phyloP scores from a whole-genome alignment of 2,113 vertebrate genomes.

The Xiphorhynchus elegans region DNA sequence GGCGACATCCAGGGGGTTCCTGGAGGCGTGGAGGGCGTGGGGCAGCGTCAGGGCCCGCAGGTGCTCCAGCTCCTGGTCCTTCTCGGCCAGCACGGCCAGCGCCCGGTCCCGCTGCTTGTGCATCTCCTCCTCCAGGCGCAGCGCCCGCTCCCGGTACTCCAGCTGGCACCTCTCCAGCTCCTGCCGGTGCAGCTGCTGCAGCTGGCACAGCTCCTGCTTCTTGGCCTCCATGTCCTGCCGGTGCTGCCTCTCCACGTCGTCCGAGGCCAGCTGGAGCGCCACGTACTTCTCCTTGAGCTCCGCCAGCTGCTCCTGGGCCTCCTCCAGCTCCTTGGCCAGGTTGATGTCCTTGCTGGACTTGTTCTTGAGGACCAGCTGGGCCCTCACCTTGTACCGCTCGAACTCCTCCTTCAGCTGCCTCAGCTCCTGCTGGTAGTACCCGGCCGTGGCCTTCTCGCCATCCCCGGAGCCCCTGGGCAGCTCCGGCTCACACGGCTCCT shows the following conservation, averaged over 20 bases:
- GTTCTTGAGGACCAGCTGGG: conserved; percentile 90
- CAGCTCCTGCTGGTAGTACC: conserved; percentile 89
- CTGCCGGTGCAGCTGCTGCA: conserved; percentile 84
- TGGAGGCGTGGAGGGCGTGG: conserved; percentile 17
- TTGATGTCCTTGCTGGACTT: conserved; percentile 85
- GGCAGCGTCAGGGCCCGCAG: conserved; percentile 69
- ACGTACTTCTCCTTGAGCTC: conserved; percentile 92
- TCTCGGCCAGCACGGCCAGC: conserved; percentile 87
- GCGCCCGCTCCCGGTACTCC: conserved; percentile 79
- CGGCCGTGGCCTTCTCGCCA: conserved; percentile 72
- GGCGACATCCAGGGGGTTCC: fast-evolving
- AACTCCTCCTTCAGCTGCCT: conserved; percentile 92
- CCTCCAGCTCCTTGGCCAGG: conserved; percentile 86
- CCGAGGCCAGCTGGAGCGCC: conserved; percentile 82
- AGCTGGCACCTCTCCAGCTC: conserved; percentile 80
- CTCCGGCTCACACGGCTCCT: conserved; percentile 70
- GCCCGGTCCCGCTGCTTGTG: conserved; percentile 91
- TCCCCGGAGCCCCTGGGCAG: conserved; percentile 29
- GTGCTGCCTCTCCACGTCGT: conserved; percentile 78
- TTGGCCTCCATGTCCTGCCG: conserved; percentile 74
- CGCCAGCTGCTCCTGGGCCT: conserved; percentile 84
- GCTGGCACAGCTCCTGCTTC: conserved; percentile 65
- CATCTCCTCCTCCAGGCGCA: conserved; percentile 89
- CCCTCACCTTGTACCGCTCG: conserved; percentile 91
- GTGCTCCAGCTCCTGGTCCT: conserved; percentile 89